A percentile compares a stretch with the other conserved stretches of the same genome.
Evolutionary conservation across 1,140 invertebrate genomes (phyloP).

Genomic region (Penaeus japonicus): DNA sequence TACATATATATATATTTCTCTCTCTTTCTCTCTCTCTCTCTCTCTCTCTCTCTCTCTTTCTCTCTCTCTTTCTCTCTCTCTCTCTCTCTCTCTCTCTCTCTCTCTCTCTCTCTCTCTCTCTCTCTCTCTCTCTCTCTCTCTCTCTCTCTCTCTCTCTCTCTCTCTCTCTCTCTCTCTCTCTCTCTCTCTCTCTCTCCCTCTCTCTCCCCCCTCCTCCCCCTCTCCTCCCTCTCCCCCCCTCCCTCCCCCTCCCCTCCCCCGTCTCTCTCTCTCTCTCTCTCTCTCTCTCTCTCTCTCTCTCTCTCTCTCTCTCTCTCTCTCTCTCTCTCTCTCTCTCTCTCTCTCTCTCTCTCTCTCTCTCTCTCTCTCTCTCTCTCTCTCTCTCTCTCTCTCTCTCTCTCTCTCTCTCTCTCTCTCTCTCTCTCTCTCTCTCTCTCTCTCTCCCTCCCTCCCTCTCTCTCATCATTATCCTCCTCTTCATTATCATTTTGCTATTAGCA

Average conservation of each 20-base stretch:
- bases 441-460: background rate
- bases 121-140: conserved; percentile 1
- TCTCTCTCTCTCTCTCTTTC: no score
- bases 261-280: conserved; percentile 15
- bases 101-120: conserved; percentile 15
- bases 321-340: background rate
- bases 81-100: background rate
- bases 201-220: background rate
- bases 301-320: background rate
- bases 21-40: no score
- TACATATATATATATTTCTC: no score
- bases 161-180: background rate
- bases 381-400: background rate
- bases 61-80: no score
- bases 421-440: background rate
- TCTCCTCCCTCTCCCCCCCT: background rate
- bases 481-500: no score
- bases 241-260: background rate
- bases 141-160: background rate
- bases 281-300: background rate
- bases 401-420: no score
- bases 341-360: background rate
- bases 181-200: no score
- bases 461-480: background rate
- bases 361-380: no score